These are phyloP conservation scores for Pantelozetes paolii DNA, from an alignment of 2,888 invertebrate genomes.

Conservation along the genomic window DNA sequence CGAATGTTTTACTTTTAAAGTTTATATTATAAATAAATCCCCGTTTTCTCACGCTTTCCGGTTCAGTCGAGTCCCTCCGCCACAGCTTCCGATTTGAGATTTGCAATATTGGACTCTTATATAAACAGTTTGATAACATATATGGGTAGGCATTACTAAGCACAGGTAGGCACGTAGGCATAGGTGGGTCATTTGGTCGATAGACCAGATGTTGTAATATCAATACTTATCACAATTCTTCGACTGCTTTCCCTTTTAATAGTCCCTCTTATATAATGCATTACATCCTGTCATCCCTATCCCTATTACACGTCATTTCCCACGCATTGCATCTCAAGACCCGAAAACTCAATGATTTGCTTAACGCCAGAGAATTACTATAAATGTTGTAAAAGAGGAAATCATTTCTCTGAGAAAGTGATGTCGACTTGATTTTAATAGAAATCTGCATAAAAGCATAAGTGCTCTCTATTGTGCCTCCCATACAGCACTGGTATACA, in stretches of 20 bases:
- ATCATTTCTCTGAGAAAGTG: conserved; percentile 3
- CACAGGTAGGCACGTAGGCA: not conserved
- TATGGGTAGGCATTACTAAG: not conserved
- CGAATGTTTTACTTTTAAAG: not conserved
- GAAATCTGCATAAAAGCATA: conserved; percentile 3
- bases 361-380: not conserved
- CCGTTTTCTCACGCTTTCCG: conserved; percentile 27
- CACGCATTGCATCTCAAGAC: conserved; percentile 30
- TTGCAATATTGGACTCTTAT: not conserved
- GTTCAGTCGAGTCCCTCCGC: not conserved
- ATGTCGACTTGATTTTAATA: conserved; percentile 18
- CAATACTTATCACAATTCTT: conserved; percentile 22
- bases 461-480: conserved; percentile 13
- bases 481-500: not conserved
- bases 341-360: conserved; percentile 7
- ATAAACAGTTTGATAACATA: not conserved
- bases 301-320: conserved; percentile 21
- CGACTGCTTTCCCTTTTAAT: conserved; percentile 34
- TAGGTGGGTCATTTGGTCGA: conserved; percentile 35
- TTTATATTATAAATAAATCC: not conserved
- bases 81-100: conserved; percentile 19
- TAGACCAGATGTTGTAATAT: conserved; percentile 27
- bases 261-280: conserved; percentile 37
- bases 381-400: not conserved
- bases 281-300: conserved; percentile 35